These are phyloP conservation scores for Pantherophis guttatus DNA, from an alignment of 2,113 vertebrate genomes.

Conservation along the genomic window DNA sequence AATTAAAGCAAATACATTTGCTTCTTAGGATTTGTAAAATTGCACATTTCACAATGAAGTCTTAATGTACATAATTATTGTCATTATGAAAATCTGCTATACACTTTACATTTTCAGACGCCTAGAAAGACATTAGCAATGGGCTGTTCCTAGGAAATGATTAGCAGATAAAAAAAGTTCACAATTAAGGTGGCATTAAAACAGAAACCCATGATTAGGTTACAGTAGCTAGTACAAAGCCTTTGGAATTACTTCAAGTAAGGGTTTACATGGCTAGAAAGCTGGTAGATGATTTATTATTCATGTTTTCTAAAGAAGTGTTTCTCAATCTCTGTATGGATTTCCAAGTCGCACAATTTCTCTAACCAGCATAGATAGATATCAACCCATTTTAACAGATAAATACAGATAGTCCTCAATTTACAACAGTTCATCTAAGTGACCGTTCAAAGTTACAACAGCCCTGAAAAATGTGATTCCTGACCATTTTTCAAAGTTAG, in stretches of 20 bases:
- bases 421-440: not conserved
- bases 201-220: not conserved
- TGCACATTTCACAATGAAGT: not conserved
- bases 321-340: not conserved
- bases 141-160: not conserved
- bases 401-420: not conserved
- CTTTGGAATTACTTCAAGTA: not conserved
- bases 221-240: not conserved
- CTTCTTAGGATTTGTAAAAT: not conserved
- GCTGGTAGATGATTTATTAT: not conserved
- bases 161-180: not conserved
- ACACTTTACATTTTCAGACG: not conserved
- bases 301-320: not conserved
- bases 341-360: not conserved
- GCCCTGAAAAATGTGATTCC: not conserved
- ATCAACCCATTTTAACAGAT: not conserved
- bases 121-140: not conserved
- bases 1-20: not conserved
- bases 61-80: not conserved
- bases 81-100: not conserved
- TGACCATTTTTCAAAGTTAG: not conserved
- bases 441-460: not conserved
- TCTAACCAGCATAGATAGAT: not conserved
- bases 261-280: not conserved
- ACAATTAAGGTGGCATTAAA: not conserved